These are phyloP conservation scores for Tetramorium parvispinum DNA, from an alignment of 1,140 invertebrate genomes.

Conservation along the genomic window DNA sequence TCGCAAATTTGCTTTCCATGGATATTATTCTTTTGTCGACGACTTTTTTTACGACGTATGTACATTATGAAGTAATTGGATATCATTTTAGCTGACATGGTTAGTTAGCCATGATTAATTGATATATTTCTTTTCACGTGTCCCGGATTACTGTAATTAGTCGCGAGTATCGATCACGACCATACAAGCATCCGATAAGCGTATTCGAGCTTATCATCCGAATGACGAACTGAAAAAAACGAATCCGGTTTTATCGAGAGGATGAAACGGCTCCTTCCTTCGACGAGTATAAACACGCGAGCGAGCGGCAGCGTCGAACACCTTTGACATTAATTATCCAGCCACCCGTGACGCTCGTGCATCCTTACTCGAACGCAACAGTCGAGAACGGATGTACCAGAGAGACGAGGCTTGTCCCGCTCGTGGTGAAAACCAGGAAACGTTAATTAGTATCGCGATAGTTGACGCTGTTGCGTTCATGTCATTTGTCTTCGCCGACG, in stretches of 20 bases:
- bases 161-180: not conserved
- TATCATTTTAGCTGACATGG: not conserved
- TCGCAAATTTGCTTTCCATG: not conserved
- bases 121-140: not conserved
- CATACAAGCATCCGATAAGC: not conserved
- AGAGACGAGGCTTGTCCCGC: not conserved
- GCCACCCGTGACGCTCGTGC: not conserved
- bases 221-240: not conserved
- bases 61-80: not conserved
- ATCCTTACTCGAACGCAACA: constrained; percentile 14
- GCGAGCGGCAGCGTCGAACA: not conserved
- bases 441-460: constrained; percentile 34
- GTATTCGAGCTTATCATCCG: not conserved
- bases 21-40: not conserved
- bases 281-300: not conserved
- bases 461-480: not conserved
- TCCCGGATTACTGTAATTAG: constrained; percentile 10
- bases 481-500: not conserved
- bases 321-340: constrained; percentile 29
- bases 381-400: not conserved
- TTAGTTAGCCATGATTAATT: not conserved
- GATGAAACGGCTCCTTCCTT: not conserved
- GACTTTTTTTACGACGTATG: not conserved
- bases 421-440: not conserved
- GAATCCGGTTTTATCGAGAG: constrained; percentile 5